phyloP scores from a whole-genome alignment of 2,888 invertebrate genomes.

The Harpalus rubripes region DNA sequence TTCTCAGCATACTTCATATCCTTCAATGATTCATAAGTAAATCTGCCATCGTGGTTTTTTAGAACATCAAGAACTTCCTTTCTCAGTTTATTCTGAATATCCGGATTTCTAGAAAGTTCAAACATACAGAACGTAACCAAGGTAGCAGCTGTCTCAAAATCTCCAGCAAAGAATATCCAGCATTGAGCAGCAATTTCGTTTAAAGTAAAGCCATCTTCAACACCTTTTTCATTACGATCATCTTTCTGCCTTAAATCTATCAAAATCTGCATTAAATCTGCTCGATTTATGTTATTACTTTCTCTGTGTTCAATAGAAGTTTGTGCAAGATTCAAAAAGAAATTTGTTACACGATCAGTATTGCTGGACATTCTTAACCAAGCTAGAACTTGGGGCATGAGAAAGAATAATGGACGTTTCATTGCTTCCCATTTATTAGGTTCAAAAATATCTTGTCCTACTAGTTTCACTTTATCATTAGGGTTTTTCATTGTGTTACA shows the following conservation, averaged over 20 bases:
- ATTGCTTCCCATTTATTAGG: constrained; percentile 29
- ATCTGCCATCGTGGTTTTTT: constrained; percentile 49
- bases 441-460: constrained; percentile 62
- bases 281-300: constrained; percentile 34
- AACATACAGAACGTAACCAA: constrained; percentile 46
- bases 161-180: constrained; percentile 62
- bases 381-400: constrained; percentile 49
- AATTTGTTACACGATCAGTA: constrained; percentile 36
- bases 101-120: constrained; percentile 50
- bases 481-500: constrained; percentile 49
- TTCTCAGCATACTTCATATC: constrained; percentile 56
- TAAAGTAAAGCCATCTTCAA: constrained; percentile 47
- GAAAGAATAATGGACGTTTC: constrained; percentile 40
- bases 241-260: constrained; percentile 44
- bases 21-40: constrained; percentile 48
- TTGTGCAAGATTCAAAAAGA: constrained; percentile 54
- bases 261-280: constrained; percentile 61
- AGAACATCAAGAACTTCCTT: constrained; percentile 43
- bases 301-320: constrained; percentile 40
- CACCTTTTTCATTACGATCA: neutral
- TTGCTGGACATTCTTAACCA: constrained; percentile 20
- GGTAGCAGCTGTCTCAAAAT: constrained; percentile 51
- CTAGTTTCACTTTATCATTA: constrained; percentile 18
- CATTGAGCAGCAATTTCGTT: constrained; percentile 54
- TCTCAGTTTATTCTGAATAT: constrained; percentile 55